Conservation (phyloP, 2,797 vertebrate species). For the Selene dorsalis region DNA sequence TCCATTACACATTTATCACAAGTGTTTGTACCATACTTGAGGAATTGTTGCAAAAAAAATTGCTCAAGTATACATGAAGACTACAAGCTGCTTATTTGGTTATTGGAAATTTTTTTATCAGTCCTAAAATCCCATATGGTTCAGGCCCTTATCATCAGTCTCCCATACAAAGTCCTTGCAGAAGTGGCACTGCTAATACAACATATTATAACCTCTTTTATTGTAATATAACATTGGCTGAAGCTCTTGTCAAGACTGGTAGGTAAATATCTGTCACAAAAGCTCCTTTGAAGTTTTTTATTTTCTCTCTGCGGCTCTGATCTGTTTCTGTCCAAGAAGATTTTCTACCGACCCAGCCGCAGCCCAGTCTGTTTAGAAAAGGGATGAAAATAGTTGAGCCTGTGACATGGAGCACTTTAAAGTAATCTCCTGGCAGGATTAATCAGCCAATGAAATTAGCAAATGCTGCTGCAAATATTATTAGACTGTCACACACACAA, state of each 20-base stretch:
- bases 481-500: background rate
- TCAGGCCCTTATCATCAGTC: too few species aligned
- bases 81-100: too few species aligned
- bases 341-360: constrained; percentile 10
- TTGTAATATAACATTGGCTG: background rate
- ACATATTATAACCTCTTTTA: background rate
- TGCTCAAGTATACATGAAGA: too few species aligned
- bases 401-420: constrained; percentile 16
- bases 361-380: constrained; percentile 18
- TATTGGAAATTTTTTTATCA: too few species aligned
- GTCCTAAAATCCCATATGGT: too few species aligned
- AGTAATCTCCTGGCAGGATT: background rate
- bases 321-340: constrained; percentile 27
- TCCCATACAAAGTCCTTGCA: too few species aligned
- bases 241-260: background rate
- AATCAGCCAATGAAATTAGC: background rate
- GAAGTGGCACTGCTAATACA: background rate
- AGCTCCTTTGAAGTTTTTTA: background rate
- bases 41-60: too few species aligned
- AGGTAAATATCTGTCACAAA: background rate
- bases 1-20: too few species aligned
- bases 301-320: constrained; percentile 23
- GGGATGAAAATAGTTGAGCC: constrained; percentile 13
- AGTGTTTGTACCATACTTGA: too few species aligned
- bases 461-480: background rate